phyloP scores from a whole-genome alignment of 1,140 invertebrate genomes.

The Cyphomyrmex costatus region DNA sequence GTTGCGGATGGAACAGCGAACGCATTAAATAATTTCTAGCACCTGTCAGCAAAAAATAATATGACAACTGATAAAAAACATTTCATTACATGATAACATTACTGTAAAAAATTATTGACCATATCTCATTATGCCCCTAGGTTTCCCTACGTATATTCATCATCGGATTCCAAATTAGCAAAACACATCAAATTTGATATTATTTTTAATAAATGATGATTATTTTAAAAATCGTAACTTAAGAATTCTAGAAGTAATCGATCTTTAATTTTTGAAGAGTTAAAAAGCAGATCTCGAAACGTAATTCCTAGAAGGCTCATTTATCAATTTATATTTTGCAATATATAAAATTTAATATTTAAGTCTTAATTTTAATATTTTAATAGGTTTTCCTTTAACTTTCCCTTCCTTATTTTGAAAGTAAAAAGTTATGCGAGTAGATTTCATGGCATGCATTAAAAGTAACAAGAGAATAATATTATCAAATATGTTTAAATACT shows the following conservation, averaged over 20 bases:
- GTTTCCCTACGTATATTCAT: not conserved
- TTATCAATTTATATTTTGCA: not conserved
- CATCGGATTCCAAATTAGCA: not conserved
- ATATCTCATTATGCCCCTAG: too few relatives aligned
- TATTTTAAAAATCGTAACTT: not conserved
- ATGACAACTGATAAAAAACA: too few relatives aligned
- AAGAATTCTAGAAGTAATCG: not conserved
- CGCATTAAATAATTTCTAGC: too few relatives aligned
- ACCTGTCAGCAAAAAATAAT: too few relatives aligned
- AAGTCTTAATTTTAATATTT: not conserved
- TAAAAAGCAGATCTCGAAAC: not conserved
- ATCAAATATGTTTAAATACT: not conserved
- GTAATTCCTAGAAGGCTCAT: not conserved
- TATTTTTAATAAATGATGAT: not conserved
- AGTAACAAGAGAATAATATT: not conserved
- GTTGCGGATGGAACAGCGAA: too few relatives aligned
- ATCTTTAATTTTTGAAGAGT: not conserved
- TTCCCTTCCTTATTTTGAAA: not conserved
- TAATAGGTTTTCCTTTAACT: not conserved
- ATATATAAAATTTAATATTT: not conserved
- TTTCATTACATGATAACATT: too few relatives aligned
- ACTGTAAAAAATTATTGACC: too few relatives aligned
- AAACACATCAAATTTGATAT: not conserved
- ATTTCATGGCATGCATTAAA: not conserved
- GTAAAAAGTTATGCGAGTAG: not conserved